These are phyloP conservation scores for Hypotaenidia okinawae DNA, from an alignment of 2,797 vertebrate species.

Conservation along the genomic window DNA sequence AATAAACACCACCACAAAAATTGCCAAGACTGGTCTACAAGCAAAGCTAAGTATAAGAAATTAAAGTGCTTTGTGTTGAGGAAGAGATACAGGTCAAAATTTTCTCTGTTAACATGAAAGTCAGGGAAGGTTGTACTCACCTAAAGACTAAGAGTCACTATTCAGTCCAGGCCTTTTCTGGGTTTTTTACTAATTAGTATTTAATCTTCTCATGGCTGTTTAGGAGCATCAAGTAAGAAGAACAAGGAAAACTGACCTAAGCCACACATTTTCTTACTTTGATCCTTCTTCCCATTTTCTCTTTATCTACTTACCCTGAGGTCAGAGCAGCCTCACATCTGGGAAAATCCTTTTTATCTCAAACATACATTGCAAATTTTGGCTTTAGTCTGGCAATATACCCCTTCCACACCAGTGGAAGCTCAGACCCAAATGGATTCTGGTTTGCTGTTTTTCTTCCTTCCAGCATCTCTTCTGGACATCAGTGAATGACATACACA, in stretches of 20 bases:
- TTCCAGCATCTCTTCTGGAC: neutral
- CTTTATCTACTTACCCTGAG: neutral
- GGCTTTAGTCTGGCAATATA: neutral
- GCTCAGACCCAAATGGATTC: neutral
- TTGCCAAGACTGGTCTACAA: neutral
- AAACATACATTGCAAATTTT: neutral
- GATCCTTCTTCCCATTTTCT: neutral
- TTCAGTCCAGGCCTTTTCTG: neutral
- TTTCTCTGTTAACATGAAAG: neutral
- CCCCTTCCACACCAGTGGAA: neutral
- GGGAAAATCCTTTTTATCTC: neutral
- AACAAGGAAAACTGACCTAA: neutral
- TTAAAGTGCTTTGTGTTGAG: neutral
- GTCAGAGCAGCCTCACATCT: neutral
- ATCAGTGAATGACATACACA: rapidly evolving
- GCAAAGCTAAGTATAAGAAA: neutral
- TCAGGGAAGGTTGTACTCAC: neutral
- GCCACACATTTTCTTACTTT: neutral
- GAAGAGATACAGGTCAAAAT: neutral
- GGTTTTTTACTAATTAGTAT: neutral
- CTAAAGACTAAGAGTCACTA: neutral
- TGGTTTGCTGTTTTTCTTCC: neutral
- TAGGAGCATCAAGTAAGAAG: neutral
- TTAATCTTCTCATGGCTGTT: neutral
- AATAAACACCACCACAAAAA: neutral